Conservation (phyloP, 2,797 vertebrate genomes). For the Vespertilio murinus region DNA sequence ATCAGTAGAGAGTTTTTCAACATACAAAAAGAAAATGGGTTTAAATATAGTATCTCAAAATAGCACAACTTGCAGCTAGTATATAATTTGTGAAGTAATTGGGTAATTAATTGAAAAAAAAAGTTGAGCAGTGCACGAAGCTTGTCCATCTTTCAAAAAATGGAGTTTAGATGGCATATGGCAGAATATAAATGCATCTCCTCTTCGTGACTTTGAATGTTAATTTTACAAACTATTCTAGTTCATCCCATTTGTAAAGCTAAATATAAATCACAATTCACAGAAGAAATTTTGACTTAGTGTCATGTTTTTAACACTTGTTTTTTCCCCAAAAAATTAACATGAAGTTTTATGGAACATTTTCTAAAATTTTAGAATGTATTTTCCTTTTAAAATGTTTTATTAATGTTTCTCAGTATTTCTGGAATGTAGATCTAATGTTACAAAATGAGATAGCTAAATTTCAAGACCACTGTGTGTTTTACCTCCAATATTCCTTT, state of each 20-base stretch:
- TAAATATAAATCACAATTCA: constrained; percentile 46
- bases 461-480: neutral
- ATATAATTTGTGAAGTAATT: constrained; percentile 67
- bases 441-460: neutral
- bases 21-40: constrained; percentile 37
- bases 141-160: constrained; percentile 62
- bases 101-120: constrained; percentile 73
- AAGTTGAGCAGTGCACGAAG: constrained; percentile 41
- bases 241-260: constrained; percentile 46
- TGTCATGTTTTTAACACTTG: constrained; percentile 2
- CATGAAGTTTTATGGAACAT: neutral
- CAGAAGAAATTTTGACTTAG: neutral
- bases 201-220: constrained; percentile 49
- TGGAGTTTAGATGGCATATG: constrained; percentile 50
- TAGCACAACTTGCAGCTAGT: constrained; percentile 57
- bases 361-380: neutral
- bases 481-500: neutral
- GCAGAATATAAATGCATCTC: constrained; percentile 51
- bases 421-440: neutral
- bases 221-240: constrained; percentile 64
- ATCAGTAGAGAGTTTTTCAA: constrained; percentile 43
- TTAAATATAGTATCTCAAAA: constrained; percentile 64
- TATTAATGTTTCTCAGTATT: neutral
- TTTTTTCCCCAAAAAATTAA: constrained; percentile 29
- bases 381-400: neutral